Evolutionary conservation across 2,113 vertebrate species (phyloP).

Genomic region (Mixornis gularis): DNA sequence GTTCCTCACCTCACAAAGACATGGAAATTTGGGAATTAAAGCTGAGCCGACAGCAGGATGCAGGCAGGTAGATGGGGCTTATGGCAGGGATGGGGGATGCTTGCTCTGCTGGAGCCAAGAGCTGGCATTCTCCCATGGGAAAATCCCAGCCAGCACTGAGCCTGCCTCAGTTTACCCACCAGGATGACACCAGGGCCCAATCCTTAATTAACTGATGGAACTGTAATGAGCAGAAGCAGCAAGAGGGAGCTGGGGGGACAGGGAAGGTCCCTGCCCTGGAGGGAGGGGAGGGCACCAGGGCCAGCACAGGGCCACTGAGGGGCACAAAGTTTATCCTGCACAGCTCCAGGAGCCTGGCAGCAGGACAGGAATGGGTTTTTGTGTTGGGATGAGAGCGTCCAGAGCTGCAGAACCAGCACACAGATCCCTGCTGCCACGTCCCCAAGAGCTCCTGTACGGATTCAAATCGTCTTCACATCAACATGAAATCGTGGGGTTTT

Average conservation of each 20-base stretch:
- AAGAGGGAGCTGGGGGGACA: background rate
- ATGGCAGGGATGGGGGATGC: background rate
- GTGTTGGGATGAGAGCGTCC: background rate
- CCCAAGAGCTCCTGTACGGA: background rate
- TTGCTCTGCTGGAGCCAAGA: fast-evolving
- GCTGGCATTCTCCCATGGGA: background rate
- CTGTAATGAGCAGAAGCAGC: background rate
- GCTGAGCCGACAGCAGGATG: fast-evolving
- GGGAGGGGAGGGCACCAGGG: background rate
- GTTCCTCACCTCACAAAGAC: fast-evolving
- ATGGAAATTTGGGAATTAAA: background rate
- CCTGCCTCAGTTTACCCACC: background rate
- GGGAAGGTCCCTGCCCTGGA: background rate
- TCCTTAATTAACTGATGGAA: background rate
- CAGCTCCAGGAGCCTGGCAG: background rate
- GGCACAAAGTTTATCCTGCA: background rate
- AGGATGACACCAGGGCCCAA: background rate
- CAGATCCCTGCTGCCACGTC: background rate
- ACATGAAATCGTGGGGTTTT: fast-evolving
- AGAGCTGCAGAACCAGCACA: background rate
- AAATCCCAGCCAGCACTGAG: background rate
- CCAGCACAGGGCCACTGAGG: fast-evolving
- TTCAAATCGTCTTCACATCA: background rate
- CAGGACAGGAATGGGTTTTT: background rate
- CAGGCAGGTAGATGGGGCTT: fast-evolving